Evolutionary conservation across 2,797 vertebrate species (phyloP), one percentile per base, ranked within the genome.

Genomic region (Gymnopithys bicolor): DNA sequence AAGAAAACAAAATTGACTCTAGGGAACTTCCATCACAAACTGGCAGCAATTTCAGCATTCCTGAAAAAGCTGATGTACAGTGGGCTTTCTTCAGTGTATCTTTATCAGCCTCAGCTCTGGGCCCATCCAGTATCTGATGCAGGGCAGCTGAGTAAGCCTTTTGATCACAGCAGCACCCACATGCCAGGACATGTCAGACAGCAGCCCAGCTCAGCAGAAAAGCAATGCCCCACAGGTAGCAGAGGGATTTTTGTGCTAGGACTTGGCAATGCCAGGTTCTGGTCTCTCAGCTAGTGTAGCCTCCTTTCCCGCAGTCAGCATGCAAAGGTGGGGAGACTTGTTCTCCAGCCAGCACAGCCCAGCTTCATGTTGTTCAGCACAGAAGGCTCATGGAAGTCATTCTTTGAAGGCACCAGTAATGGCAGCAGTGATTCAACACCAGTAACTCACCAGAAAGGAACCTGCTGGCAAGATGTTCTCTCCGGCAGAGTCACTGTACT

Each of bases 281-380:
- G 37, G n/a, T 32, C 9, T 77, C 33, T 33, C 28, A 23, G 45
- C 24, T 66, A 28, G 13, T 0, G 1, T 11, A 69, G 30, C 5
- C 7, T 23, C 49, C 41, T 90, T 37, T 45, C 53, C 53, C 51
- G 67, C 71, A 35, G 48, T 56, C 64, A 83, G 39, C 2, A 2
- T n/a, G 46, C 59, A 84, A 60, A 94, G 13, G n/a, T 24, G 37
- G 27, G 19, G 19, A 41, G 75, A n/a, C 32, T 37, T 2, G 1
- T 30, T 62, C 56, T 68, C 46, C 55, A 76, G 66, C 0, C 2
- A 84, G 39, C 10, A 24, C 66, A 86, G 7, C 49, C 17, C 0
- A 0, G 8, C 23, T 67, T 43, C 28, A 13, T 0, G 2, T n/a
- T 4, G 2, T 3, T 7, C 63, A 74, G 70, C 1, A 4, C 35